Evolutionary conservation across 2,888 invertebrate species (phyloP), one percentile per base, ranked within the genome.

Genomic region (Mongoloraphidia duomilia): DNA sequence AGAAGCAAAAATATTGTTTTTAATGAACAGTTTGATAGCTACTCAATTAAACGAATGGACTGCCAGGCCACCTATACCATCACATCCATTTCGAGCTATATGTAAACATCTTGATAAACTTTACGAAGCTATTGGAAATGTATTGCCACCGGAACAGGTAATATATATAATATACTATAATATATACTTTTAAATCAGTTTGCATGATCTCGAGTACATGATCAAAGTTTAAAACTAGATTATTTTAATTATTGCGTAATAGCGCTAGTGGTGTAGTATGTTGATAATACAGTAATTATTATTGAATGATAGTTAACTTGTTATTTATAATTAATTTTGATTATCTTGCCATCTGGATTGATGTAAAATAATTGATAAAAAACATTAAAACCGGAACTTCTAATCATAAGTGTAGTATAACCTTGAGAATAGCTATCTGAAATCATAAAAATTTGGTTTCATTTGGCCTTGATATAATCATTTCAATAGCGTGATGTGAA

Each of bases 1-100:
- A 58, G 87, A 89, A 62, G 82, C 80, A 61, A 97, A 97, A 74
- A 81, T 98, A 57, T 79, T 91, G 55, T 76, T 82, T 44, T 92
- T 97, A 61, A 89, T 96, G 58, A 88, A 86, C 62, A 84, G 83
- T 60, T 80, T 93, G 64, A 73, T 95, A 42, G 77, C 80, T 44
- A 80, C 80, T 53, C 90, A 93, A 61, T 70, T 97, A 57, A 74
- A 76, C 26, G 76, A 80, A 57, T 98, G 96, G 95, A 91, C 93
- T 65, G 92, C 93, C 1, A 84, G 88, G 60, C 94, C 95, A 14
- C 94, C 95, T 1, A 87, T 94, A 60, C 96, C 97, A 41, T 96
- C 95, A 11, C 82, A 85, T 65, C 80, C 86, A 59, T 89, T 91
- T 69, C 79, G 89, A 55, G 86, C 81, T 69, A 85, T 91, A 62